Evolutionary conservation across 2,888 invertebrate species (phyloP).

Genomic region (Tenthredo amoena): DNA sequence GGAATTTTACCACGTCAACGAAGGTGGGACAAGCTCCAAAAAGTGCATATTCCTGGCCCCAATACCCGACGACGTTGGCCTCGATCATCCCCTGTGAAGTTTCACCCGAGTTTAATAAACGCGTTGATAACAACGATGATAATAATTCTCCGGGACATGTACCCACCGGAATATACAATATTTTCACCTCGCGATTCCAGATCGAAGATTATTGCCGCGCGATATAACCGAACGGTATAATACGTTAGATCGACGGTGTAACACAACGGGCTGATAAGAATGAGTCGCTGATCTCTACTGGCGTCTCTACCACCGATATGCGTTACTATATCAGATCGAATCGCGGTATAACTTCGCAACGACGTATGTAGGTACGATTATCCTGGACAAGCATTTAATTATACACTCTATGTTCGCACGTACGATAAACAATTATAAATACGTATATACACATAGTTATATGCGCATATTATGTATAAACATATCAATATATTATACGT

Average conservation of each 20-base stretch:
- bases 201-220: too few relatives aligned
- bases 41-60: not conserved
- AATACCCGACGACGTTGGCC: constrained; percentile 7
- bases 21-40: constrained; percentile 29
- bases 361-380: not conserved
- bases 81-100: constrained; percentile 6
- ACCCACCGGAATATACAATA: not conserved
- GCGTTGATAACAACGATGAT: not conserved
- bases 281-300: constrained; percentile 32
- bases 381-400: not conserved
- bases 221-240: too few relatives aligned
- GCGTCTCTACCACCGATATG: not conserved
- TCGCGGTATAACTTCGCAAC: constrained; percentile 20
- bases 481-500: not conserved
- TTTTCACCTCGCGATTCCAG: too few relatives aligned
- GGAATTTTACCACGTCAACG: constrained; percentile 16
- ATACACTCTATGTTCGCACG: not conserved
- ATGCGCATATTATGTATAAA: not conserved
- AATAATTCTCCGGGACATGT: not conserved
- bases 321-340: constrained; percentile 27
- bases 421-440: not conserved
- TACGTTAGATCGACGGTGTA: not conserved
- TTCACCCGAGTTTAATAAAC: not conserved
- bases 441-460: not conserved
- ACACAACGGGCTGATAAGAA: constrained; percentile 29